Percentiles rank a stretch among this genome's conserved stretches.
These are phyloP conservation scores for Kradibia gibbosae DNA, from an alignment of 1,140 invertebrate species.

Conservation along the genomic window DNA sequence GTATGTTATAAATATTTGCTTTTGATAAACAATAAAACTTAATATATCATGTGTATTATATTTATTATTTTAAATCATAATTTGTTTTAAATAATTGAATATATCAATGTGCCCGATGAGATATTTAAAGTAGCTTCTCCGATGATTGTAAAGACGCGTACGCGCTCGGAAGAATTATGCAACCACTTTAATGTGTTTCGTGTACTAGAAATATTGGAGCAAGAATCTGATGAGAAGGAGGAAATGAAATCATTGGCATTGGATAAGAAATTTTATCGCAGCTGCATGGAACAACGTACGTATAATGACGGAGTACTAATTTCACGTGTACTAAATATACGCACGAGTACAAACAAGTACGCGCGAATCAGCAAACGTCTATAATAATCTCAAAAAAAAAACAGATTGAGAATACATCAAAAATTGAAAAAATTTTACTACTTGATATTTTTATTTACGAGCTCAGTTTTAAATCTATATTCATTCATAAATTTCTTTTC, in stretches of 20 bases:
- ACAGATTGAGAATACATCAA: neutral
- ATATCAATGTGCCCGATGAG: neutral
- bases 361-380: neutral
- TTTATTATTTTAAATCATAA: neutral
- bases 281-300: constrained; percentile 49
- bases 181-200: neutral
- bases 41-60: neutral
- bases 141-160: neutral
- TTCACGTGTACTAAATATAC: neutral
- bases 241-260: constrained; percentile 36
- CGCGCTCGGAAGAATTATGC: neutral
- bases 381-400: neutral
- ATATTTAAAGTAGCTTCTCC: neutral
- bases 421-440: no score
- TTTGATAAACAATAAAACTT: neutral
- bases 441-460: no score
- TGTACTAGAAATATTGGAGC: constrained; percentile 41
- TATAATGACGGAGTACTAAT: constrained; percentile 18
- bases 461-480: no score
- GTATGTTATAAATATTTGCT: constrained; percentile 3
- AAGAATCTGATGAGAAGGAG: neutral
- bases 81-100: no score
- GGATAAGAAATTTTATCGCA: constrained; percentile 46
- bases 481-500: no score
- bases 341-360: neutral